These are phyloP conservation scores for Megaceryle torquata DNA, from an alignment of 2,113 vertebrate genomes.

Conservation along the genomic window DNA sequence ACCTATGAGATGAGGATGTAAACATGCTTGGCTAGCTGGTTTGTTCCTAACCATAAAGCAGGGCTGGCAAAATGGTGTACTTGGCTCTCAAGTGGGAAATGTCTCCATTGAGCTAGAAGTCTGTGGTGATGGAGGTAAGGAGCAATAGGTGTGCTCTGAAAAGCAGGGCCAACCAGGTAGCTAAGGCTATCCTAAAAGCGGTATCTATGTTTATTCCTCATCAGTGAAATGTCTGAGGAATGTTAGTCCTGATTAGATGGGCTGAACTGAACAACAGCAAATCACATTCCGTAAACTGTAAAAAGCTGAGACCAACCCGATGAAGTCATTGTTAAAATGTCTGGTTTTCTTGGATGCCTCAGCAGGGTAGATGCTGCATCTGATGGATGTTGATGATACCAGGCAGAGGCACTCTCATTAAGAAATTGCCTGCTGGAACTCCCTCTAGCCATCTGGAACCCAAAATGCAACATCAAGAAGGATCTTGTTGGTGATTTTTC, in stretches of 20 bases:
- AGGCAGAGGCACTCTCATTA: background rate
- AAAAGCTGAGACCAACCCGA: background rate
- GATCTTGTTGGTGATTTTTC: constrained; percentile 23
- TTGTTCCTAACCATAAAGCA: background rate
- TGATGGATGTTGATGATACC: background rate
- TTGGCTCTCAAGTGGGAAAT: background rate
- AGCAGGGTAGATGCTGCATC: background rate
- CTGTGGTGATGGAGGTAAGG: background rate
- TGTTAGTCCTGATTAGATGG: background rate
- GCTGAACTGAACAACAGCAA: background rate
- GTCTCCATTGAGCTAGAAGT: background rate
- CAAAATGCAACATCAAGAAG: constrained; percentile 21
- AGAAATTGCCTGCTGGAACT: constrained; percentile 49
- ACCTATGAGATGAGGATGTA: background rate
- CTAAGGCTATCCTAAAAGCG: background rate
- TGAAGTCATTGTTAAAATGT: background rate
- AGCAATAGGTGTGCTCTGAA: background rate
- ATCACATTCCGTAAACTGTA: background rate
- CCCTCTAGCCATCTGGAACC: constrained; percentile 29
- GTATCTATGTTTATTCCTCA: background rate
- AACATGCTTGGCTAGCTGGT: background rate
- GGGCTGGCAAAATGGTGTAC: background rate
- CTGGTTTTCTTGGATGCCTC: constrained; percentile 2
- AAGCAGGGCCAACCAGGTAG: background rate
- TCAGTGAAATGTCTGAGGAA: background rate